Conservation (phyloP, 2,113 vertebrate genomes). For the Bucco capensis region DNA sequence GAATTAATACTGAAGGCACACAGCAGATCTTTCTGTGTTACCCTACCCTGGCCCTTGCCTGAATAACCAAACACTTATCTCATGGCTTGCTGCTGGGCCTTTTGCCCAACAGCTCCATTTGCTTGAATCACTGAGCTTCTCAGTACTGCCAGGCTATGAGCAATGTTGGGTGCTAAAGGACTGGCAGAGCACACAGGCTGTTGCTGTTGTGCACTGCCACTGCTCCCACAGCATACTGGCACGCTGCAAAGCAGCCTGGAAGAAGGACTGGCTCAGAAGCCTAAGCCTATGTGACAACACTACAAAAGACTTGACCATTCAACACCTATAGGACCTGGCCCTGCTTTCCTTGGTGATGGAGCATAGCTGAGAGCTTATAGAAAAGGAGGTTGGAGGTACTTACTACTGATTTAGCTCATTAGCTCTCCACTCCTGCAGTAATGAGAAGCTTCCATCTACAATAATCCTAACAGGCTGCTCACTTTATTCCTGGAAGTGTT, state of each 20-base stretch:
- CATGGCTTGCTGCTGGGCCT: background rate
- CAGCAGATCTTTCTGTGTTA: background rate
- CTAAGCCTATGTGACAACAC: background rate
- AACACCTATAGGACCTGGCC: background rate
- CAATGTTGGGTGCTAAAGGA: background rate
- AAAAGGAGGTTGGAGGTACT: background rate
- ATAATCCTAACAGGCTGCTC: background rate
- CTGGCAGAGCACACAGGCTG: fast-evolving
- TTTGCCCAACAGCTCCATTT: background rate
- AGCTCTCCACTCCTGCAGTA: background rate
- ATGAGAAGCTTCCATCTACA: background rate
- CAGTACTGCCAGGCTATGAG: background rate
- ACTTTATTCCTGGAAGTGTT: background rate
- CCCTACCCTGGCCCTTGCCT: background rate
- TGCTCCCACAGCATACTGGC: fast-evolving
- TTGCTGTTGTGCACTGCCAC: background rate
- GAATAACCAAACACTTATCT: background rate
- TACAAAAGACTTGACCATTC: background rate
- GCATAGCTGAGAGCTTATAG: background rate
- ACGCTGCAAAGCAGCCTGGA: background rate
- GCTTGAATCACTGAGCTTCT: background rate
- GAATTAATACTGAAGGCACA: background rate
- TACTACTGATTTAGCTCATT: background rate
- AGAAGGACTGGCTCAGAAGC: background rate
- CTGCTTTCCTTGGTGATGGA: background rate